Conservation (phyloP, 2,113 vertebrate genomes). For the Hippocampus comes region DNA sequence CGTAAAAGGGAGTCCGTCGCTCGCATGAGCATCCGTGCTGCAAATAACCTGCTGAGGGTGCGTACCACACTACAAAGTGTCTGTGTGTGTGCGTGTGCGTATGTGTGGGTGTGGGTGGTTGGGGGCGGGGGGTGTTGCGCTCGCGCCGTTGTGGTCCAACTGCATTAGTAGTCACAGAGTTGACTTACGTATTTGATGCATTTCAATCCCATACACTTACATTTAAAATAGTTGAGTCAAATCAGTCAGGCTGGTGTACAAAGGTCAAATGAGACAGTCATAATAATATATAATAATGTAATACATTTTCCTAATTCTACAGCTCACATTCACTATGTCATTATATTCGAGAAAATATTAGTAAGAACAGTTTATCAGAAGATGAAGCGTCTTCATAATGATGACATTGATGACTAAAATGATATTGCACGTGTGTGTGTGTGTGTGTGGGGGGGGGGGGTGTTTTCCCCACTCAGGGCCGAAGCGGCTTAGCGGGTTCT, state of each 20-base stretch:
- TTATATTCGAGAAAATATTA: neutral
- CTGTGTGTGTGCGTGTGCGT: neutral
- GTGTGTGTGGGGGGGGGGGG: neutral
- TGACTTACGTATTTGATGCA: neutral
- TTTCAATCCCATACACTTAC: neutral
- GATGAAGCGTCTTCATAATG: neutral
- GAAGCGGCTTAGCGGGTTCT: slow-evolving; percentile 75
- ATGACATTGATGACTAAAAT: neutral
- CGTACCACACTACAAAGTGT: neutral
- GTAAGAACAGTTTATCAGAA: neutral
- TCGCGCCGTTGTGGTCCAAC: neutral
- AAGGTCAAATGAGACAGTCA: neutral
- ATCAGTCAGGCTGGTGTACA: neutral
- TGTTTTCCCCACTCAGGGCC: slow-evolving; percentile 73
- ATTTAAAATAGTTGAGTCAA: neutral
- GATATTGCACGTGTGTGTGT: neutral
- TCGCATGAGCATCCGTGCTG: slow-evolving; percentile 91
- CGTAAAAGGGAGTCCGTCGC: slow-evolving; percentile 90
- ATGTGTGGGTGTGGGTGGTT: neutral
- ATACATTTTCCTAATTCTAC: neutral
- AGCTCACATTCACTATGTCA: neutral
- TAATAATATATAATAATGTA: neutral
- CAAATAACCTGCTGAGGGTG: slow-evolving; percentile 85
- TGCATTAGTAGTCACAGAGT: neutral
- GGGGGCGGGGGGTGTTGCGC: neutral